Base-by-base conservation (phyloP, 2,888 invertebrate genomes). In the Sesia apiformis region DNA sequence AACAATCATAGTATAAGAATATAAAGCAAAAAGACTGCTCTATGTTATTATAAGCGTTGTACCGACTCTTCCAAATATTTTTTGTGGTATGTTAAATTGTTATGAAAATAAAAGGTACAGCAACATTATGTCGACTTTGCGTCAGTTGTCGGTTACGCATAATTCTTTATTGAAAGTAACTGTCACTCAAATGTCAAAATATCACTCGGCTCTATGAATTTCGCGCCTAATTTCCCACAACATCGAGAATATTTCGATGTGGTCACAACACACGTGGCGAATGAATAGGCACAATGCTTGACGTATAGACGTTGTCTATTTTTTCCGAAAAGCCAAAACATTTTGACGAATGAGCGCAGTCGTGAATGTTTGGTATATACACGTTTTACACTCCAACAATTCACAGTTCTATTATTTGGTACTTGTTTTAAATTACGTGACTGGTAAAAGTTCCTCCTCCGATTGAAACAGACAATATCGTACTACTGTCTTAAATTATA, bases 181-280 rank as follows among this genome's bases (percentile, higher is more conserved):
- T 84, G 88, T 89, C 89, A 85, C 76, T 87, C 88, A 88, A 80
- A 76, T 72, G 88, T 88, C 87, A 82, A 76, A 84, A 82, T 69
- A 80, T 74, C 70, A 67, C 71, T 70, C 69, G 70, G 69, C 65
- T 60, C 58, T 65, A 63, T 67, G 67, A 72, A 74, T 72, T 79
- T 76, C 66, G 70, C 76, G 75, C 69, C 64, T 75, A 77, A 78
- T 81, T 81, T 84, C 68, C 76, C 75, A 71, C 72, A 76, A 73
- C 69, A 72, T 77, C 61, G 63, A 58, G 64, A 70, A 69, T 76
- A 38, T 72, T 78, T 70, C 69, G 64, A 64, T 72, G 68, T 64
- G 71, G 74, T 74, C 68, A 74, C 63, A 71, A 72, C 62, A 65
- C 39, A 49, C 51, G 55, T 54, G 42, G 39, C 53, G 55, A 55